Evolutionary conservation across 2,888 invertebrate species (phyloP), one percentile per base, ranked within the genome.

Genomic region (Synergus umbraculus): DNA sequence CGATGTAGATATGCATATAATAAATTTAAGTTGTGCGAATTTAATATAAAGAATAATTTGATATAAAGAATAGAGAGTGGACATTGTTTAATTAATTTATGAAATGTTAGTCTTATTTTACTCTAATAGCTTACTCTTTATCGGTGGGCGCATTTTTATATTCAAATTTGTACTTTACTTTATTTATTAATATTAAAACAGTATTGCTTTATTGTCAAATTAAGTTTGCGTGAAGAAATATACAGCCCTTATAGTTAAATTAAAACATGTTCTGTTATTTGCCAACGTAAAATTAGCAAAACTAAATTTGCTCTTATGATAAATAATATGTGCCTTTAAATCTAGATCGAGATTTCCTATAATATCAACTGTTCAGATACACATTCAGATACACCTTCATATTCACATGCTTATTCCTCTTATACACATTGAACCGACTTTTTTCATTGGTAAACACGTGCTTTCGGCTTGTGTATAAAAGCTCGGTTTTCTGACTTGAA

Each of bases 21-120:
- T 58, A 58, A n/a, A 58, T 58, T 58, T 58, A 58, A 58, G 54
- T 58, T 58, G n/a, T 54, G 54, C n/a, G n/a, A 54, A 54, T 8
- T 54, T 22, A 22, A 22, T 22, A 22, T 22, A 22, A 22, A 22
- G 22, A 22, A 22, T 22, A 22, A 9, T 37, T 37, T 37, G 9
- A 18, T 58, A 58, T 49, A 15, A 49, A 4, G 10, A 49, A 49
- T 15, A 15, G 18, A 44, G 10, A 44, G 8, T 58, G n/a, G n/a
- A 9, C 54, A 29, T 12, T 12, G 22, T 22, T 18, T 29, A n/a
- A 2, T 5, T 22, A 12, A 8, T 12, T 37, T 29, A 63, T 63
- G 12, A 18, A 63, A 63, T 0, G 1, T 29, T 63, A 29, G 29
- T 29, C 12, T 22, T 63, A 3, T 29, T 22, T 13, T 22, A 63